Evolutionary conservation across 2,888 invertebrate genomes (phyloP).

Genomic region (Melipona beecheii): DNA sequence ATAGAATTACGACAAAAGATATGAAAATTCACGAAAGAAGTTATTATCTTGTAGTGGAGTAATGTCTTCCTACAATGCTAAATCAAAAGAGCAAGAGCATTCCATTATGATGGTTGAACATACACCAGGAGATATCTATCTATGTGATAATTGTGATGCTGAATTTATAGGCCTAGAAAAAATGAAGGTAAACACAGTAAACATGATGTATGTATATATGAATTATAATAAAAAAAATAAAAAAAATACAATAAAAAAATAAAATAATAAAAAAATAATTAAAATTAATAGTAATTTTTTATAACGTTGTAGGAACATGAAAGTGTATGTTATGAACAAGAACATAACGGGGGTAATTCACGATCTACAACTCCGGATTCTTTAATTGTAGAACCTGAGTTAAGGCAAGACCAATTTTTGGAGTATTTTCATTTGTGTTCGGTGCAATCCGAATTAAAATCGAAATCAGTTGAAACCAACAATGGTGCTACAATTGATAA

Average conservation of each 20-base stretch:
- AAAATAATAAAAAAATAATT: neutral
- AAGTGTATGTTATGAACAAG: conserved; percentile 83
- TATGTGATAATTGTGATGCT: conserved; percentile 91
- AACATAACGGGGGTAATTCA: conserved; percentile 82
- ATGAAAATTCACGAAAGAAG: conserved; percentile 83
- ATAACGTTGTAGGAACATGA: conserved; percentile 77
- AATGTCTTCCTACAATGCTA: conserved; percentile 63
- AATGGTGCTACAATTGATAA: conserved; percentile 28
- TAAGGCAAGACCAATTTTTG: conserved; percentile 83
- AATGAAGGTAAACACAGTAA: conserved; percentile 83
- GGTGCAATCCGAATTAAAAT: conserved; percentile 55
- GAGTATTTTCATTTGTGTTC: conserved; percentile 84
- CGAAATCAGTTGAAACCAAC: conserved; percentile 17
- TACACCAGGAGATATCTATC: conserved; percentile 88
- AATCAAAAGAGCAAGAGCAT: conserved; percentile 78
- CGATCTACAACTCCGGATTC: conserved; percentile 82
- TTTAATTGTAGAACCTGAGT: conserved; percentile 67
- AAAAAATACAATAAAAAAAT: no score
- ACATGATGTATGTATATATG: no score
- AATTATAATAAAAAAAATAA: neutral
- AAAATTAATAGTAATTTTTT: conserved; percentile 10
- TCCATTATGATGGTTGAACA: conserved; percentile 86
- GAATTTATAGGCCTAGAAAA: conserved; percentile 87
- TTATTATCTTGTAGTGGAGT: conserved; percentile 82
- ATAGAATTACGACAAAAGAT: conserved; percentile 81